These are phyloP conservation scores for Orchesellides sinensis DNA, from an alignment of 2,888 invertebrate genomes.

Conservation along the genomic window DNA sequence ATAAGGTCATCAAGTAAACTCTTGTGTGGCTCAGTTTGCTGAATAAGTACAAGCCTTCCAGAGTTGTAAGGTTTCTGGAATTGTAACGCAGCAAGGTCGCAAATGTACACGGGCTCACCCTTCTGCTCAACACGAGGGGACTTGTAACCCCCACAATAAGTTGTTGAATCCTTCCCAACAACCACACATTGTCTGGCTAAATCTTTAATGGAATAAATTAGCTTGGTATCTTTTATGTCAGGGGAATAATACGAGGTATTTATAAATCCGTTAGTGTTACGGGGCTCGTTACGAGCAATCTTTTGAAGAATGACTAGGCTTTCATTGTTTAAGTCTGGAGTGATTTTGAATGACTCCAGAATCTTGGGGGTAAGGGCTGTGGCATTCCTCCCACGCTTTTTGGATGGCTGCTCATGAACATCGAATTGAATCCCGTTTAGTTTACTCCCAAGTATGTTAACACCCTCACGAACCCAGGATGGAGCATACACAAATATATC, in stretches of 20 bases:
- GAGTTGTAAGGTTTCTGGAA: conserved; percentile 63
- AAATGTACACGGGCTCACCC: conserved; percentile 48
- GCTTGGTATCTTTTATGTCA: conserved; percentile 26
- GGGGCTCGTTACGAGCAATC: conserved; percentile 51
- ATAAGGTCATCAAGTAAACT: conserved; percentile 65
- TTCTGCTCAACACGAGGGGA: conserved; percentile 1
- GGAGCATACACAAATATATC: conserved; percentile 51
- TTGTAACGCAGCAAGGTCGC: conserved; percentile 65
- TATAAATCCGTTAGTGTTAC: conserved; percentile 50
- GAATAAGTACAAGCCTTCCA: conserved; percentile 54
- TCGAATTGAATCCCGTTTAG: conserved; percentile 32
- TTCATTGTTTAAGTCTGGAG: conserved; percentile 11
- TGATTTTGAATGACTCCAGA: conserved; percentile 39
- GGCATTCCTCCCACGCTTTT: conserved; percentile 21
- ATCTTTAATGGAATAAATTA: conserved; percentile 54
- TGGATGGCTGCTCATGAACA: conserved; percentile 20
- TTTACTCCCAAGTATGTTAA: conserved; percentile 24
- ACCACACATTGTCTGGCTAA: conserved; percentile 61
- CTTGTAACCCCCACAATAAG: conserved; percentile 62
- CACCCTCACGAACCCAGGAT: conserved; percentile 57
- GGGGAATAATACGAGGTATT: conserved; percentile 25
- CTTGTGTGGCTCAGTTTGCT: conserved; percentile 19
- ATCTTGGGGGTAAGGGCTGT: neutral
- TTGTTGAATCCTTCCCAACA: conserved; percentile 57
- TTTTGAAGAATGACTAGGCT: conserved; percentile 40